Evolutionary conservation across 2,888 invertebrate genomes (phyloP).

Genomic region (Aleiodes testaceus): DNA sequence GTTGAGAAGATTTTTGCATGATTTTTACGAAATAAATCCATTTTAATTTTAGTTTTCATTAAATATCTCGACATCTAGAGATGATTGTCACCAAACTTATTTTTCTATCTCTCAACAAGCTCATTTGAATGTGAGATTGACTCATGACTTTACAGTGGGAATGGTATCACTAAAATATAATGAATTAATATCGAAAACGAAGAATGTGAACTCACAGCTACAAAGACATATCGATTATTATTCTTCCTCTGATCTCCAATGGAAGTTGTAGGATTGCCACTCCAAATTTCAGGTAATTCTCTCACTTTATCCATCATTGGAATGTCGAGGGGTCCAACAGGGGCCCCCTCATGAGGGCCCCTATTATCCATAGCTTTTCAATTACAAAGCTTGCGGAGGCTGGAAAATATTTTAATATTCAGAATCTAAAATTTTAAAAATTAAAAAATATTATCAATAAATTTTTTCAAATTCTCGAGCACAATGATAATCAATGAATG

Average conservation of each 20-base stretch:
- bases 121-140: too few species aligned
- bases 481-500: too few species aligned
- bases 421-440: neutral
- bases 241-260: conserved; percentile 51
- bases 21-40: too few species aligned
- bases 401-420: neutral
- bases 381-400: neutral
- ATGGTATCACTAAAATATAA: neutral
- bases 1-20: too few species aligned
- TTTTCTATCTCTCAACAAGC: too few species aligned
- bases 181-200: neutral
- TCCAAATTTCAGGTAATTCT: conserved; percentile 62
- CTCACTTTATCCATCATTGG: conserved; percentile 63
- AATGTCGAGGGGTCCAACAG: conserved; percentile 66
- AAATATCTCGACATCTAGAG: neutral
- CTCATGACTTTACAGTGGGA: too few species aligned
- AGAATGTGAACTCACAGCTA: conserved; percentile 62
- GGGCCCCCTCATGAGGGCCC: conserved; percentile 73
- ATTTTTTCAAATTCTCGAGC: too few species aligned
- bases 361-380: conserved; percentile 64
- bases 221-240: conserved; percentile 66
- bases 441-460: neutral
- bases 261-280: conserved; percentile 57
- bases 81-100: too few species aligned
- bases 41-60: too few species aligned